Conservation (phyloP, 2,797 vertebrate genomes). For the Corythornis leucogaster region DNA sequence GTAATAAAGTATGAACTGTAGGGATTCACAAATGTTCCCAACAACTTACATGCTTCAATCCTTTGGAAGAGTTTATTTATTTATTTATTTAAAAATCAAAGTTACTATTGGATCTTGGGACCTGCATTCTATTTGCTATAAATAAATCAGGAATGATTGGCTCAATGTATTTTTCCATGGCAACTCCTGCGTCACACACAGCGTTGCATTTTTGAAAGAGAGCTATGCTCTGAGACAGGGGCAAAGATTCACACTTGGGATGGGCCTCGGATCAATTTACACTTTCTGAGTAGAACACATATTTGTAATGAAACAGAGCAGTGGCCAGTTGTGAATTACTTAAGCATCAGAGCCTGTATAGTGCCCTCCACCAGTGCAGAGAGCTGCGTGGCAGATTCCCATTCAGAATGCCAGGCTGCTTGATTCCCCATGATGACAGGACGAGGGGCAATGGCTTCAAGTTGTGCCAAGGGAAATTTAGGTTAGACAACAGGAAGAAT, state of each 20-base stretch:
- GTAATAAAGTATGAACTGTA: constrained; percentile 31
- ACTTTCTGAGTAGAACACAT: neutral
- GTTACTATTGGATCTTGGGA: constrained; percentile 38
- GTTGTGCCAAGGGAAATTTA: too few species aligned
- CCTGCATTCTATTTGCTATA: constrained; percentile 69
- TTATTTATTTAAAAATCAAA: constrained; percentile 8
- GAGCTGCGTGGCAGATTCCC: neutral
- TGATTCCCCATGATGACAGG: neutral
- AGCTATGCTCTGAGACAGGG: neutral
- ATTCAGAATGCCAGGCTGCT: neutral
- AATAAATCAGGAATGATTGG: constrained; percentile 75
- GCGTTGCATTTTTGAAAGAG: neutral
- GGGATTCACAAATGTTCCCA: constrained; percentile 1
- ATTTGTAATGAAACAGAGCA: neutral
- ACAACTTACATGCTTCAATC: neutral
- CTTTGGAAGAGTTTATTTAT: neutral
- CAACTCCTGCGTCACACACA: constrained; percentile 69
- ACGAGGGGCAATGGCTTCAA: too few species aligned
- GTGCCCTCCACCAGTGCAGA: neutral
- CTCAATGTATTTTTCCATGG: constrained; percentile 71
- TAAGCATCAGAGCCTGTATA: neutral
- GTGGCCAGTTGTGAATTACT: neutral
- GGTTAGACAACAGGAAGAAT: too few species aligned
- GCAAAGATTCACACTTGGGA: neutral
- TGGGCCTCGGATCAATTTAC: neutral